These are phyloP conservation scores for Dipus sagitta DNA, from an alignment of 2,797 vertebrate species.

Conservation along the genomic window DNA sequence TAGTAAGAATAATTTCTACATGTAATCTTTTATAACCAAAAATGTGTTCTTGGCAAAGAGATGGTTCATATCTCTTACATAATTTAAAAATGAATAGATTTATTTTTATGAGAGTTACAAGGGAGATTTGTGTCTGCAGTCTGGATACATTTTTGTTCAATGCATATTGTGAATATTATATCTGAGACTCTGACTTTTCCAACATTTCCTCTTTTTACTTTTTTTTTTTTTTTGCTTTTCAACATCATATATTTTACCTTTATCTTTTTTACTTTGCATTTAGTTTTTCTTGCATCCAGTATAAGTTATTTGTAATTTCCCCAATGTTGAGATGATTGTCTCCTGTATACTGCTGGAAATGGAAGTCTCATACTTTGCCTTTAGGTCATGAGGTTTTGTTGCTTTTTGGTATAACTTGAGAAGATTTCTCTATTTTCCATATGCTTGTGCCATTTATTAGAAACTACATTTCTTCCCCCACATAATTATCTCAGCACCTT, in stretches of 20 bases:
- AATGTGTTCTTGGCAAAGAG: too few relatives aligned
- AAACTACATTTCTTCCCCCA: background rate
- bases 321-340: background rate
- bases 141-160: too few relatives aligned
- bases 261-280: background rate
- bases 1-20: too few relatives aligned
- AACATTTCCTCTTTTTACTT: background rate
- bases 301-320: background rate
- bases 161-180: background rate
- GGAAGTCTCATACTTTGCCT: background rate
- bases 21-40: too few relatives aligned
- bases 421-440: background rate
- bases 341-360: background rate
- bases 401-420: background rate
- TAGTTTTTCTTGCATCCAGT: background rate
- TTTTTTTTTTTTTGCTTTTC: background rate
- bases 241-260: too few relatives aligned
- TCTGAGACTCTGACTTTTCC: background rate
- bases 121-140: too few relatives aligned
- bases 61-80: too few relatives aligned
- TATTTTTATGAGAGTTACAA: too few relatives aligned
- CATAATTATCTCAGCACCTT: background rate
- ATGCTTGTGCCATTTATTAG: background rate
- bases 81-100: too few relatives aligned
- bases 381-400: background rate